Percentiles rank a stretch among this genome's conserved stretches.
Evolutionary conservation across 2,888 invertebrate genomes (phyloP).

Genomic region (Dasypolia templi): DNA sequence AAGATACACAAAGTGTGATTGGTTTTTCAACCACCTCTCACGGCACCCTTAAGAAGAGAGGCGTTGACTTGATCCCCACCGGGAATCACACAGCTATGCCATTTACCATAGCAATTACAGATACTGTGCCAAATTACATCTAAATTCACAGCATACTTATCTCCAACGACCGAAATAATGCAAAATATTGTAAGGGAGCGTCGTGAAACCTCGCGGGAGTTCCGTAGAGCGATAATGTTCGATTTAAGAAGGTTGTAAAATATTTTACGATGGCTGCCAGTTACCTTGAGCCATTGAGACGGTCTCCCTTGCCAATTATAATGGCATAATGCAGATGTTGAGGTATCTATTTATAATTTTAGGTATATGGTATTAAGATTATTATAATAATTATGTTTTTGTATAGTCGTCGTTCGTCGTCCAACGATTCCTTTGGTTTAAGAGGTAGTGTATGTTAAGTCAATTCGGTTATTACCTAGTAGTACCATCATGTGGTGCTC

Average conservation of each 20-base stretch:
- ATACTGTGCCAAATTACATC: conserved; percentile 34
- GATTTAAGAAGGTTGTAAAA: conserved; percentile 78
- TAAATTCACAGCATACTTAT: conserved; percentile 61
- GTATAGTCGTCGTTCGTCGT: not conserved
- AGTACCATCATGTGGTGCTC: too few species aligned
- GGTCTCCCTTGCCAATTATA: conserved; percentile 71
- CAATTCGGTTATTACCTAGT: not conserved
- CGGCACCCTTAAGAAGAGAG: not conserved
- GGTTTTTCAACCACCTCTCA: not conserved
- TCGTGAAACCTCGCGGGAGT: conserved; percentile 64
- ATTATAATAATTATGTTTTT: not conserved
- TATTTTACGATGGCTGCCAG: conserved; percentile 73
- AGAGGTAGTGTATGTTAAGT: too few species aligned
- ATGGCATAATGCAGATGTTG: conserved; percentile 56
- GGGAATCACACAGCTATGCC: conserved; percentile 15
- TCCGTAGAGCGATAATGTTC: conserved; percentile 75
- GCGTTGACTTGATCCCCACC: not conserved
- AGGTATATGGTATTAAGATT: conserved; percentile 18
- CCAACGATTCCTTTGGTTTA: not conserved
- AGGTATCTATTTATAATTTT: conserved; percentile 37
- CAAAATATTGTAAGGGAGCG: conserved; percentile 60
- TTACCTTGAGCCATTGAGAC: conserved; percentile 61
- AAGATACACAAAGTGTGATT: not conserved
- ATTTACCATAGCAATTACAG: conserved; percentile 38
- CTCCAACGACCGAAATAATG: conserved; percentile 69